Conservation (phyloP, 2,888 invertebrate genomes). For the Chromoteleia sp. region DNA sequence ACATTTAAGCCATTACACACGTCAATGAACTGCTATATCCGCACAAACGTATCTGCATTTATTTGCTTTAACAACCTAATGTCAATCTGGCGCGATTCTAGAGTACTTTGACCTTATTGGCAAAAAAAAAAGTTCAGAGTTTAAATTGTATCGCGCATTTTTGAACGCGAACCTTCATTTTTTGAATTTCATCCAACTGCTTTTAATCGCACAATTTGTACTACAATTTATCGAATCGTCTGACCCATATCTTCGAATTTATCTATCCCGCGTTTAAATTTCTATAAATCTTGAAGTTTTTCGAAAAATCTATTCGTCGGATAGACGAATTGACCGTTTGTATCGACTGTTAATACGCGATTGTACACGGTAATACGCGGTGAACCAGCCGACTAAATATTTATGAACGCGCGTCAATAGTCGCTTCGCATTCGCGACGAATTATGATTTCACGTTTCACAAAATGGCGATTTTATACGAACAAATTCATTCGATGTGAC, state of each 20-base stretch:
- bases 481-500: constrained; percentile 23
- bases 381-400: constrained; percentile 9
- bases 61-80: constrained; percentile 37
- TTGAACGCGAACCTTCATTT: too few relatives aligned
- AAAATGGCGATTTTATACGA: constrained; percentile 27
- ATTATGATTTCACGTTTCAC: constrained; percentile 25
- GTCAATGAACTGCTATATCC: constrained; percentile 47
- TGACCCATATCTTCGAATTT: too few relatives aligned
- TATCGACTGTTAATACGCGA: too few relatives aligned
- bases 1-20: constrained; percentile 51
- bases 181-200: too few relatives aligned
- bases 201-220: too few relatives aligned
- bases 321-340: too few relatives aligned
- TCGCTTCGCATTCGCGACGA: not conserved
- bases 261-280: too few relatives aligned
- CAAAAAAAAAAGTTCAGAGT: constrained; percentile 4
- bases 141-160: too few relatives aligned
- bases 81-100: constrained; percentile 24
- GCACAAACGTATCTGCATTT: constrained; percentile 39
- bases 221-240: too few relatives aligned
- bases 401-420: constrained; percentile 10
- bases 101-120: constrained; percentile 25
- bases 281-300: too few relatives aligned
- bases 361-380: too few relatives aligned
- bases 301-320: too few relatives aligned